These are phyloP conservation scores for Cathartes aura DNA, from an alignment of 2,113 vertebrate genomes.

Conservation along the genomic window DNA sequence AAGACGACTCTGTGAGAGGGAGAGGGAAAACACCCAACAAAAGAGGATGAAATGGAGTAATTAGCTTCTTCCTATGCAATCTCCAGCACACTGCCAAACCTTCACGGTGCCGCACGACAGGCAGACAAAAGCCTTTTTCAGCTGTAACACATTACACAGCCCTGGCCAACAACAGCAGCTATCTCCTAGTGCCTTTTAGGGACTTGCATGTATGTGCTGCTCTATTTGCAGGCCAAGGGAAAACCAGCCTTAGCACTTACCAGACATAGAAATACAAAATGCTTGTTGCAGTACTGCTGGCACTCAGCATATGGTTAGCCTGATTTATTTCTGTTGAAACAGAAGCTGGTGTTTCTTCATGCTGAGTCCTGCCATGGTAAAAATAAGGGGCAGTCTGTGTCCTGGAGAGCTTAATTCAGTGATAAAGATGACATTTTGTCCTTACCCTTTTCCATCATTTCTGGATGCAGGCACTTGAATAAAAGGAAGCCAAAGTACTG, in stretches of 20 bases:
- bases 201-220: neutral
- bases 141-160: neutral
- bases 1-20: neutral
- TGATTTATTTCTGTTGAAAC: neutral
- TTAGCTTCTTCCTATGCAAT: neutral
- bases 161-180: neutral
- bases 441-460: neutral
- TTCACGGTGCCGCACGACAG: neutral
- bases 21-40: neutral
- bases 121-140: slow-evolving; percentile 2
- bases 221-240: neutral
- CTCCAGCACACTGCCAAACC: neutral
- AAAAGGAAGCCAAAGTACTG: neutral
- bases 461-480: neutral
- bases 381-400: neutral
- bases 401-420: neutral
- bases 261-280: neutral
- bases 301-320: neutral
- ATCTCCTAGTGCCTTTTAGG: neutral
- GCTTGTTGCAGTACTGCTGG: neutral
- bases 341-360: neutral
- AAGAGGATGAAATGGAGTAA: slow-evolving; percentile 14
- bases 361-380: neutral
- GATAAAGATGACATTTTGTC: neutral
- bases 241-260: neutral